Evolutionary conservation across 1,140 invertebrate species (phyloP).

Genomic region (Cyclargus thomasi): DNA sequence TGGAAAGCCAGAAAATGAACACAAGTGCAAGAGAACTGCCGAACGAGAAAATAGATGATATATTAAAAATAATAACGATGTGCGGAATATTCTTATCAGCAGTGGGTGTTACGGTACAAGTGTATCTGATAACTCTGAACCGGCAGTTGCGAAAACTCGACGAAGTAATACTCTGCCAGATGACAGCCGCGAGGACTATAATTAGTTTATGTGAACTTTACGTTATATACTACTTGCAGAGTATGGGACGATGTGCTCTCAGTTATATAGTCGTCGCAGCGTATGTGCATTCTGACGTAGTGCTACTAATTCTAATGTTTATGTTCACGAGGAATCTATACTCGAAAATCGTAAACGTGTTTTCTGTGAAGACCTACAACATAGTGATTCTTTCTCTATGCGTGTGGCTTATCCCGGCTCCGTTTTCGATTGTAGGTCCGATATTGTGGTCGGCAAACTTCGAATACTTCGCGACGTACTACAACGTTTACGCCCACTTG

Average conservation of each 20-base stretch:
- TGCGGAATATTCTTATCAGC: constrained; percentile 34
- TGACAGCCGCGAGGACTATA: constrained; percentile 39
- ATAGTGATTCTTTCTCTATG: constrained; percentile 24
- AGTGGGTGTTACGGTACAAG: constrained; percentile 30
- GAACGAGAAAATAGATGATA: background rate
- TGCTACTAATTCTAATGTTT: constrained; percentile 41
- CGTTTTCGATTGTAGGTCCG: constrained; percentile 33
- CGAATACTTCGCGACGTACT: constrained; percentile 30
- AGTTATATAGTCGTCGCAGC: constrained; percentile 21
- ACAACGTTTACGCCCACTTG: constrained; percentile 30
- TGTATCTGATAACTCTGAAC: constrained; percentile 27
- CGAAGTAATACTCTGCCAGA: constrained; percentile 40
- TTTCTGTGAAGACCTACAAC: constrained; percentile 29
- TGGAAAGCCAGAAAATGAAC: background rate
- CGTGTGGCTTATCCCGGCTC: constrained; percentile 31
- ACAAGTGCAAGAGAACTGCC: background rate
- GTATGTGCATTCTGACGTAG: constrained; percentile 40
- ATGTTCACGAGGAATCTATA: constrained; percentile 48
- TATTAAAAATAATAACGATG: constrained; percentile 25
- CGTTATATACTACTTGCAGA: constrained; percentile 24
- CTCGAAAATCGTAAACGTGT: constrained; percentile 44
- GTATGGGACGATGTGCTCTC: background rate
- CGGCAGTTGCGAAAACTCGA: constrained; percentile 42
- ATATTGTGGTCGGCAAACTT: constrained; percentile 25
- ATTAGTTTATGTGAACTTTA: constrained; percentile 35